Evolutionary conservation across 2,888 invertebrate species (phyloP).

Genomic region (Agrilus biguttatus): DNA sequence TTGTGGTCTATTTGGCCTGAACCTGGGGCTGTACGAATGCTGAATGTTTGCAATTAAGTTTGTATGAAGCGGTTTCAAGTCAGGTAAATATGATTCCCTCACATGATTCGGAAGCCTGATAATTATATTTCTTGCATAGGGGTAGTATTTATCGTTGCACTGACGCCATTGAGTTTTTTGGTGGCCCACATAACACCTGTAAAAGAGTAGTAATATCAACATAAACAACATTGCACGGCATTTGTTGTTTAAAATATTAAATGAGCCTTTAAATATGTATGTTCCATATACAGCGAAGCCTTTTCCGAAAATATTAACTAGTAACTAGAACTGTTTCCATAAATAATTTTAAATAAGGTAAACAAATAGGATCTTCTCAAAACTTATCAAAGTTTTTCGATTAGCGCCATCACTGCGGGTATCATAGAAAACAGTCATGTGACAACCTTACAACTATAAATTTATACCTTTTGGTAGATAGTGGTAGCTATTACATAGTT

Average conservation of each 20-base stretch:
- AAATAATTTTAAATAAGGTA: no score
- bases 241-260: no score
- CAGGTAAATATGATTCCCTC: slow-evolving; percentile 6
- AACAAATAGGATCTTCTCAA: background rate
- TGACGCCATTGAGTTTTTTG: slow-evolving; percentile 71
- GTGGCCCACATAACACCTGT: slow-evolving; percentile 74
- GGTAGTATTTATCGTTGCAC: slow-evolving; percentile 71
- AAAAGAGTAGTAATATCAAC: slow-evolving; percentile 8
- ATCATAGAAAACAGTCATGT: no score
- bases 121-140: slow-evolving; percentile 32
- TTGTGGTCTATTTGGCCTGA: slow-evolving; percentile 22
- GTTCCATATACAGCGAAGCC: no score
- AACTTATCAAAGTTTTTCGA: background rate
- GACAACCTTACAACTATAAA: no score
- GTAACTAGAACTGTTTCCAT: no score
- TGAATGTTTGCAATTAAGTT: background rate
- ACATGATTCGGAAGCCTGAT: slow-evolving; percentile 11
- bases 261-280: no score
- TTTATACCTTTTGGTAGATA: background rate
- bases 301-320: no score
- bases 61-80: slow-evolving; percentile 1
- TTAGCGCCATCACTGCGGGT: background rate
- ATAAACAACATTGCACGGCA: no score
- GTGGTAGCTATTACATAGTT: no score
- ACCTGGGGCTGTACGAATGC: slow-evolving; percentile 12